These are phyloP conservation scores for Ectropis grisescens DNA, from an alignment of 1,140 invertebrate genomes.

Conservation along the genomic window DNA sequence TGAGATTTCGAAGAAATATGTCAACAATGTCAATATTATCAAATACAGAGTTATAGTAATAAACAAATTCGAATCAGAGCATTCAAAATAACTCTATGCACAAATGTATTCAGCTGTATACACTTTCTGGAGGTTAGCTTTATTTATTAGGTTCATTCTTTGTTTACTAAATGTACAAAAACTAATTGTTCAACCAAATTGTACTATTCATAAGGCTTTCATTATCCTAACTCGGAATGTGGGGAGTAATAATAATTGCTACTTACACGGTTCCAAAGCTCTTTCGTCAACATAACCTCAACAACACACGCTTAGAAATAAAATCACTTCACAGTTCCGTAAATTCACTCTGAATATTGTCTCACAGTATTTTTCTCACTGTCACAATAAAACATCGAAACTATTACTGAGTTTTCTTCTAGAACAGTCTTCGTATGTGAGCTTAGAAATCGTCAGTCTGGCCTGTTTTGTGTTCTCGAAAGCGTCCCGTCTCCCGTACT, in stretches of 20 bases:
- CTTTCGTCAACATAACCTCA: constrained; percentile 55
- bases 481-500: constrained; percentile 23
- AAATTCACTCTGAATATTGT: constrained; percentile 3
- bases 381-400: too few relatives aligned
- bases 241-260: constrained; percentile 1
- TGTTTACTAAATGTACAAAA: background rate
- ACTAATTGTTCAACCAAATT: background rate
- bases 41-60: too few relatives aligned
- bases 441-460: constrained; percentile 1
- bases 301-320: background rate
- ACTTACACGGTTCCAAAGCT: constrained; percentile 35
- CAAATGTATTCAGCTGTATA: background rate
- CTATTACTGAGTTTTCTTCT: too few relatives aligned
- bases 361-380: too few relatives aligned
- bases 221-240: too few relatives aligned
- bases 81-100: too few relatives aligned
- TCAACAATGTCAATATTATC: too few relatives aligned
- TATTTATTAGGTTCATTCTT: background rate
- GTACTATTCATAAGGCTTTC: too few relatives aligned
- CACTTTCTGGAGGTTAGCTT: background rate
- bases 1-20: too few relatives aligned
- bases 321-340: constrained; percentile 1
- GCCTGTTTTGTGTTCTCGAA: constrained; percentile 10
- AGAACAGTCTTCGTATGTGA: background rate
- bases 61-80: too few relatives aligned